Evolutionary conservation across 2,113 vertebrate species (phyloP).

Genomic region (Morone chrysops): DNA sequence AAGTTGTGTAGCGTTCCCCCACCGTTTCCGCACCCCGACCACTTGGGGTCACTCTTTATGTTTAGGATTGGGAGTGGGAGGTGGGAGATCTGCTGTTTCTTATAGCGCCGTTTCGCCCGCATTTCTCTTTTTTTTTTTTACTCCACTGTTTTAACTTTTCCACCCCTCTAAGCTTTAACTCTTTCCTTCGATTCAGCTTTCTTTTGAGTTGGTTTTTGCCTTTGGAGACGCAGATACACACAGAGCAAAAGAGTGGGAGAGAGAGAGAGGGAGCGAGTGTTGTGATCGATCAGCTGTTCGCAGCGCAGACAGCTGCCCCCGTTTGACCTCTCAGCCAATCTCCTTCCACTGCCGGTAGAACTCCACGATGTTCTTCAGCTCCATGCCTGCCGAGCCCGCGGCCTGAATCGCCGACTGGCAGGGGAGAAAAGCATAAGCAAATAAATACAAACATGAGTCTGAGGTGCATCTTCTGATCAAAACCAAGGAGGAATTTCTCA

Average conservation of each 20-base stretch:
- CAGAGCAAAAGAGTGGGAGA: conserved; percentile 81
- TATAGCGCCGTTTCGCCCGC: conserved; percentile 47
- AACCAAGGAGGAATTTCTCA: too few species aligned
- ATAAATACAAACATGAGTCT: neutral
- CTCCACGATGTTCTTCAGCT: conserved; percentile 93
- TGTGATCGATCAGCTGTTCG: conserved; percentile 83
- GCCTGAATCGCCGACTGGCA: conserved; percentile 91
- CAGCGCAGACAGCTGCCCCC: conserved; percentile 73
- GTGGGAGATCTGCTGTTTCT: conserved; percentile 71
- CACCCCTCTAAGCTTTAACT: conserved; percentile 61
- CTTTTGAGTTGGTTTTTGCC: conserved; percentile 70
- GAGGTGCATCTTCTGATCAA: too few species aligned
- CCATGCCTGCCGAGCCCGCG: conserved; percentile 88
- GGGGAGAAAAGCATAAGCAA: too few species aligned
- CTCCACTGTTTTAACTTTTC: conserved; percentile 58
- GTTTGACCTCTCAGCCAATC: conserved; percentile 90
- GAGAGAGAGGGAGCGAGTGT: conserved; percentile 84
- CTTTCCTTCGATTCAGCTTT: conserved; percentile 63
- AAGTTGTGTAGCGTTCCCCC: conserved; percentile 61
- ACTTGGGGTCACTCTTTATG: conserved; percentile 73
- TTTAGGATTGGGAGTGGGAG: conserved; percentile 58
- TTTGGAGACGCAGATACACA: conserved; percentile 79
- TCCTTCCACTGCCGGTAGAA: conserved; percentile 99
- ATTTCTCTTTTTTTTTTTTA: conserved; percentile 56
- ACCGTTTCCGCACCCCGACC: conserved; percentile 62